A percentile compares a stretch with the other conserved stretches of the same genome.
These are phyloP conservation scores for Anticlea derivata DNA, from an alignment of 2,888 invertebrate species.

Conservation along the genomic window DNA sequence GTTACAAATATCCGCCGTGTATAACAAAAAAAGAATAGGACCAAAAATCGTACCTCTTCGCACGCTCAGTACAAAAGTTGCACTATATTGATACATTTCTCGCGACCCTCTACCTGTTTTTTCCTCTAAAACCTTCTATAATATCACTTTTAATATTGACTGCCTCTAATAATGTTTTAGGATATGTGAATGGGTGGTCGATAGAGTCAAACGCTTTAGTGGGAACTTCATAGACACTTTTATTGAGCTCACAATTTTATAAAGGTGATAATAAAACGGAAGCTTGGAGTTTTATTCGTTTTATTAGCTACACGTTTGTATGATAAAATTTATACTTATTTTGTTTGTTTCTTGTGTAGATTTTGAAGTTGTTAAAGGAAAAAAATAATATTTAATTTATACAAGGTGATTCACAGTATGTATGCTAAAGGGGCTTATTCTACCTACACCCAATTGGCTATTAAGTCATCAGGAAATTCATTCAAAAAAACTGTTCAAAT, in stretches of 20 bases:
- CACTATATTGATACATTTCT: constrained; percentile 80
- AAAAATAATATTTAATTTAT: too few relatives aligned
- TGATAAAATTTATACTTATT: not conserved
- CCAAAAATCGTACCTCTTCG: constrained; percentile 71
- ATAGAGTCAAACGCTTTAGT: constrained; percentile 53
- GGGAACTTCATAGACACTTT: constrained; percentile 40
- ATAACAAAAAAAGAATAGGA: constrained; percentile 57
- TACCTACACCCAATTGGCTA: too few relatives aligned
- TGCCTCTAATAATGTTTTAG: constrained; percentile 41
- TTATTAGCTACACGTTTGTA: constrained; percentile 4
- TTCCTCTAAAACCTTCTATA: constrained; percentile 54
- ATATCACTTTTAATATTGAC: constrained; percentile 52
- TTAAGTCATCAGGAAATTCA: too few relatives aligned
- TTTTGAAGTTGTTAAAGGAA: not conserved
- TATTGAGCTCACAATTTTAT: constrained; percentile 35
- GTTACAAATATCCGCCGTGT: constrained; percentile 35
- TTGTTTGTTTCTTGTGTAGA: constrained; percentile 8
- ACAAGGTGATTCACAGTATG: too few relatives aligned
- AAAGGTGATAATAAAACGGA: constrained; percentile 30
- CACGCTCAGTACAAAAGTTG: constrained; percentile 78
- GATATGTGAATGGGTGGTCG: constrained; percentile 63
- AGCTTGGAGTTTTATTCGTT: constrained; percentile 25
- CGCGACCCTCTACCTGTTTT: constrained; percentile 73
- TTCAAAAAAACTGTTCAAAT: too few relatives aligned
- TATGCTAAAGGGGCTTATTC: too few relatives aligned